Conservation (phyloP, 1,140 invertebrate species). For the Bombus fervidus region DNA sequence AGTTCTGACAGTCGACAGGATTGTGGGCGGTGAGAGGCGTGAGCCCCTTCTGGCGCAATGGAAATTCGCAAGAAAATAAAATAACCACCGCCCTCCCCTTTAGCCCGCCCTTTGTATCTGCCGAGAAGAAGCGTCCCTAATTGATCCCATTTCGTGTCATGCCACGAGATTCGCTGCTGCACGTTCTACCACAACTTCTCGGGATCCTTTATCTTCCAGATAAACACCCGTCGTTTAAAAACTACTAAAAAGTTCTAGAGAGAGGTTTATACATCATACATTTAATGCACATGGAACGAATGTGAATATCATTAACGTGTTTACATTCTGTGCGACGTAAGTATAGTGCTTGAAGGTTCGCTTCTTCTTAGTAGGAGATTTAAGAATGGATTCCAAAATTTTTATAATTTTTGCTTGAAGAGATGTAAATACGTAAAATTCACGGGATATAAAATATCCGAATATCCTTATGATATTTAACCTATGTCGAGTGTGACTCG, state of each 20-base stretch:
- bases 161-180: constrained; percentile 36
- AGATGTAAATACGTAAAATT: too few relatives aligned
- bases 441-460: too few relatives aligned
- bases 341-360: background rate
- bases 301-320: background rate
- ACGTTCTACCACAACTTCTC: background rate
- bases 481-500: too few relatives aligned
- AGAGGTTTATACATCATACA: too few relatives aligned
- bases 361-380: background rate
- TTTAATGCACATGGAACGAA: background rate
- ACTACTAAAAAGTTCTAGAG: background rate
- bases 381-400: too few relatives aligned
- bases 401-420: too few relatives aligned
- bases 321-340: background rate
- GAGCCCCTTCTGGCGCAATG: constrained; percentile 52
- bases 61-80: constrained; percentile 60
- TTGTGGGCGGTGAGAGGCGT: constrained; percentile 65
- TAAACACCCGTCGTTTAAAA: constrained; percentile 34
- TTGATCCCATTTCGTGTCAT: constrained; percentile 63
- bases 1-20: constrained; percentile 66
- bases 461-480: too few relatives aligned
- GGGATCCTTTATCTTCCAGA: constrained; percentile 11
- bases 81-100: constrained; percentile 42
- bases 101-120: constrained; percentile 49
- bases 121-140: constrained; percentile 66